Evolutionary conservation across 2,113 vertebrate species (phyloP).

Genomic region (Taurulus bubalis): DNA sequence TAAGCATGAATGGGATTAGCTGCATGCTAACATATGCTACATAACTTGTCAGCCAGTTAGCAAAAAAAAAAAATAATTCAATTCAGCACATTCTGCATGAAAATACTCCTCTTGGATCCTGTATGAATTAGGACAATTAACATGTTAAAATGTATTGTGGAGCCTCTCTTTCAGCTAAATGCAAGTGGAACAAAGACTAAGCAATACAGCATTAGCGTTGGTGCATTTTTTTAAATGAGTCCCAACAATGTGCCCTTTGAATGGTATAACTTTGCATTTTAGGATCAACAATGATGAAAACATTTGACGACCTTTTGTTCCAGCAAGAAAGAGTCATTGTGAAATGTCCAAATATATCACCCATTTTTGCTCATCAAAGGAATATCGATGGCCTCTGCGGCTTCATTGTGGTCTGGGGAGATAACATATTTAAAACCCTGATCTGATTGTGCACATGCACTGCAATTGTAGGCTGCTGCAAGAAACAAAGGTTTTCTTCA

Average conservation of each 20-base stretch:
- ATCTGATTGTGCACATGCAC: slow-evolving; percentile 49
- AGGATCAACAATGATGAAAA: background rate
- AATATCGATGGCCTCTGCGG: slow-evolving; percentile 32
- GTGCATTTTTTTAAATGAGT: background rate
- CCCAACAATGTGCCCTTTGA: background rate
- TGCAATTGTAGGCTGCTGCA: slow-evolving; percentile 40
- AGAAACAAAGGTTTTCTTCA: slow-evolving; percentile 62
- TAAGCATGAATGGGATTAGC: background rate
- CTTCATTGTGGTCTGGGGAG: slow-evolving; percentile 12
- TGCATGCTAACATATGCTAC: background rate
- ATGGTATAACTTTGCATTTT: background rate
- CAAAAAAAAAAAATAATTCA: background rate
- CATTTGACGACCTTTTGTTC: slow-evolving; percentile 16
- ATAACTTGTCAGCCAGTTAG: background rate
- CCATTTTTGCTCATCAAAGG: slow-evolving; percentile 14
- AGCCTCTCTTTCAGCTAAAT: background rate
- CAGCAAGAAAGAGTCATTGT: background rate
- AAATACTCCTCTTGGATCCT: background rate
- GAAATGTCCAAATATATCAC: slow-evolving; percentile 26
- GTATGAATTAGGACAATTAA: background rate
- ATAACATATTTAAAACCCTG: slow-evolving; percentile 44
- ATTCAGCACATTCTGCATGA: background rate
- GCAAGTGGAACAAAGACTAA: background rate
- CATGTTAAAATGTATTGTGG: too few species aligned
- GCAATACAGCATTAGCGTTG: background rate